phyloP scores from a whole-genome alignment of 2,888 invertebrate genomes.

The Hemicrepidius hirtus region DNA sequence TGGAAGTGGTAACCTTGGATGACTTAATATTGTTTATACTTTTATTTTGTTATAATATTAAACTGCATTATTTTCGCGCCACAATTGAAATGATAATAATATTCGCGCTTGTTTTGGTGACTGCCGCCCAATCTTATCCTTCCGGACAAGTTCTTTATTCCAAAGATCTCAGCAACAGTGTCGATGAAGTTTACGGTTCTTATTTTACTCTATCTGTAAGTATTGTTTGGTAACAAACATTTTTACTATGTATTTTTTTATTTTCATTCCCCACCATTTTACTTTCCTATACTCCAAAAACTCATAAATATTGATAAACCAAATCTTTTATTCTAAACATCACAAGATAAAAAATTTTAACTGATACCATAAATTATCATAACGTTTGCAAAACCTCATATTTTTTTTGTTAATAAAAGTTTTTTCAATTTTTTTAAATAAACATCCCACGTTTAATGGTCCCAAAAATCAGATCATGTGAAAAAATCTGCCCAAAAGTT shows the following conservation, averaged over 20 bases:
- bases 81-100: slow-evolving; percentile 59
- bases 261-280: not conserved
- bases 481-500: too few relatives aligned
- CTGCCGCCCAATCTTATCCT: slow-evolving; percentile 53
- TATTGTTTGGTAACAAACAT: slow-evolving; percentile 7
- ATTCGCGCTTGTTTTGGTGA: slow-evolving; percentile 55
- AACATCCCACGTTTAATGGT: too few relatives aligned
- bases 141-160: slow-evolving; percentile 46
- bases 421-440: too few relatives aligned
- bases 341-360: too few relatives aligned
- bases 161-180: slow-evolving; percentile 51
- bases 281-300: too few relatives aligned
- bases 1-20: slow-evolving; percentile 52
- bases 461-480: too few relatives aligned
- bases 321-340: too few relatives aligned
- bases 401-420: too few relatives aligned
- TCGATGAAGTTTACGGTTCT: slow-evolving; percentile 51
- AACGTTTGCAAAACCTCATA: too few relatives aligned
- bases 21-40: slow-evolving; percentile 48
- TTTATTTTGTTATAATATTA: slow-evolving; percentile 38
- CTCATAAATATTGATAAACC: too few relatives aligned
- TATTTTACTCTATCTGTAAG: slow-evolving; percentile 39
- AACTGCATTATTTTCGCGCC: slow-evolving; percentile 40
- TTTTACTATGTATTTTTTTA: not conserved
- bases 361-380: too few relatives aligned